A percentile compares a stretch with the other conserved stretches of the same genome.
These are phyloP conservation scores for Drosophila tsacasi DNA, from an alignment of 1,140 invertebrate genomes.

Conservation along the genomic window DNA sequence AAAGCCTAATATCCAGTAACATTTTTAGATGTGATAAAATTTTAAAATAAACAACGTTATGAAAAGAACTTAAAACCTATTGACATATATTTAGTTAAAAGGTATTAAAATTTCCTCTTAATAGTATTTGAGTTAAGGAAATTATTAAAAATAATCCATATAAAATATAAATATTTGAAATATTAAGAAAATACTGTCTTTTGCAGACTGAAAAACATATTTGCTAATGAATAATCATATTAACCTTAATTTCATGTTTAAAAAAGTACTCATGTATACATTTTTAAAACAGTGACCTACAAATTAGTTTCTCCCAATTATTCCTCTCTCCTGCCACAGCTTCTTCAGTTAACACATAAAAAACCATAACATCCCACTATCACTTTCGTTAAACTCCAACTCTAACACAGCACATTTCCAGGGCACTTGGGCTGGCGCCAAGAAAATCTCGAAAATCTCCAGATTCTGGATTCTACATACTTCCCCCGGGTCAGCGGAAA, in stretches of 20 bases:
- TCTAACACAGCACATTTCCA: constrained; percentile 42
- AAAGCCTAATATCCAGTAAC: too few relatives aligned
- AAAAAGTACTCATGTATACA: background rate
- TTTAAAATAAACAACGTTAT: too few relatives aligned
- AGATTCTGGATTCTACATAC: constrained; percentile 42
- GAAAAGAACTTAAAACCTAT: too few relatives aligned
- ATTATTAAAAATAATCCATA: too few relatives aligned
- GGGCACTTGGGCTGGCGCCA: constrained; percentile 71
- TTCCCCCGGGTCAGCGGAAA: constrained; percentile 45
- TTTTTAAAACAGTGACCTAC: constrained; percentile 10
- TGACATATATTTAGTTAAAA: too few relatives aligned
- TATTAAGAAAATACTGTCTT: too few relatives aligned
- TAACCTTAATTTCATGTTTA: background rate
- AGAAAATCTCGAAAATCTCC: constrained; percentile 67
- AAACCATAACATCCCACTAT: constrained; percentile 42
- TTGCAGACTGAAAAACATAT: background rate
- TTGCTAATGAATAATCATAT: background rate
- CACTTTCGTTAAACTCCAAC: constrained; percentile 63
- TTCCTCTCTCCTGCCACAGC: background rate
- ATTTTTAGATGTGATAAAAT: too few relatives aligned
- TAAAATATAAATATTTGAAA: too few relatives aligned
- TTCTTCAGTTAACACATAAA: background rate
- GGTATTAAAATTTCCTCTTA: too few relatives aligned
- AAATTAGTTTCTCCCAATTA: background rate
- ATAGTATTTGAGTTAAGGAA: too few relatives aligned